Percentiles rank a stretch among this genome's conserved stretches.
phyloP scores from a whole-genome alignment of 2,113 vertebrate species.

The Lampris incognitus region DNA sequence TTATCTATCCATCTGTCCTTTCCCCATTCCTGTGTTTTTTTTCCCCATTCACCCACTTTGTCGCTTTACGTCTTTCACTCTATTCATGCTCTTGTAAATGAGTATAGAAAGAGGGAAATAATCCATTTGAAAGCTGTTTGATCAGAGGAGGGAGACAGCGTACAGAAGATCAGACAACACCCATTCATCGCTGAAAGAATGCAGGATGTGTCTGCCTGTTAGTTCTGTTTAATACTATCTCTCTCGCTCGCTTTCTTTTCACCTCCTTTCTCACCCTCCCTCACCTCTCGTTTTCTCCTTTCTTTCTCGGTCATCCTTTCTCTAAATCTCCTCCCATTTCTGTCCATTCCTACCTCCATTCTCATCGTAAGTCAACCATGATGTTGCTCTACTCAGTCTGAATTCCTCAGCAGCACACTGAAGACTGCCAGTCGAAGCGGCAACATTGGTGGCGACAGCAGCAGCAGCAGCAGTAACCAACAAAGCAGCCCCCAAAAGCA shows the following conservation, averaged over 20 bases:
- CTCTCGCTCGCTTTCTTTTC: not conserved
- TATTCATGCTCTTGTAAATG: slow-evolving; percentile 10
- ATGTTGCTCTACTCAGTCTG: slow-evolving; percentile 51
- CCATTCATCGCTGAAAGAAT: slow-evolving; percentile 40
- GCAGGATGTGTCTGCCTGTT: not conserved
- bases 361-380: slow-evolving; percentile 62
- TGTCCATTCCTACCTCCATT: slow-evolving; percentile 40
- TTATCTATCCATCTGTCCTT: not conserved
- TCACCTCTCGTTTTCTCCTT: not conserved
- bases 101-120: slow-evolving; percentile 21
- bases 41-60: slow-evolving; percentile 17
- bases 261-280: slow-evolving; percentile 6
- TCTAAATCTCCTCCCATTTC: slow-evolving; percentile 32
- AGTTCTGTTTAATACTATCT: not conserved
- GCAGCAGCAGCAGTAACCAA: slow-evolving; percentile 43
- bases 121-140: slow-evolving; percentile 52
- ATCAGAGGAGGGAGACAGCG: slow-evolving; percentile 53
- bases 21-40: not conserved
- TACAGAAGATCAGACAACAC: slow-evolving; percentile 55
- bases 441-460: slow-evolving; percentile 36
- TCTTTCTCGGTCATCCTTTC: slow-evolving; percentile 45
- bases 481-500: slow-evolving; percentile 66
- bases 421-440: slow-evolving; percentile 47
- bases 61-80: slow-evolving; percentile 5
- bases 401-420: slow-evolving; percentile 60